phyloP scores from a whole-genome alignment of 1,140 invertebrate genomes.

The Ephestia elutella region DNA sequence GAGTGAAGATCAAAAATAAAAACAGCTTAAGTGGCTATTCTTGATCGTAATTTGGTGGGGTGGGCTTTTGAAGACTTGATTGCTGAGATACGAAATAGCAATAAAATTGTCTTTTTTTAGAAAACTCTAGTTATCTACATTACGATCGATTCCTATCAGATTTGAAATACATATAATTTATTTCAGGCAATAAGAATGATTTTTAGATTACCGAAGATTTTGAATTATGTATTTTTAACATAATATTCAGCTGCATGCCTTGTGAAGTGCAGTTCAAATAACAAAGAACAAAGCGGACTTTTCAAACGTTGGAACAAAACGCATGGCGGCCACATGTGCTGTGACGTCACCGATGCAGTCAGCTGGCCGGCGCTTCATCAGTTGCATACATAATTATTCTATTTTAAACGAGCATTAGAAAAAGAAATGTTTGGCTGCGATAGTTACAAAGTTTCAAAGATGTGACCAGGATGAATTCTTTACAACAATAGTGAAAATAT shows the following conservation, averaged over 20 bases:
- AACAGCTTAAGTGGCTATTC: not conserved
- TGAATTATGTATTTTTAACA: not conserved
- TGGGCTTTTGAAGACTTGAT: not conserved
- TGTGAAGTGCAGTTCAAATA: not conserved
- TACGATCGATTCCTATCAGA: too few species aligned
- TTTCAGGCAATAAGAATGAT: too few species aligned
- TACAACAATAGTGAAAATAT: too few species aligned
- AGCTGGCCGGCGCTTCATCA: conserved; percentile 26
- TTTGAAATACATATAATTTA: too few species aligned
- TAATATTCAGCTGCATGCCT: not conserved
- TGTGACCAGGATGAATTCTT: too few species aligned
- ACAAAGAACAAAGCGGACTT: conserved; percentile 2
- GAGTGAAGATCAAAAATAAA: not conserved
- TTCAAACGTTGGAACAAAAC: conserved; percentile 21
- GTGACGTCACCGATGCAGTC: conserved; percentile 45
- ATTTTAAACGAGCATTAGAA: not conserved
- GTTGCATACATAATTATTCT: not conserved
- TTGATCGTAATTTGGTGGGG: not conserved
- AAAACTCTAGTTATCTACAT: too few species aligned
- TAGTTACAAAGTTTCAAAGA: too few species aligned
- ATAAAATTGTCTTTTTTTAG: too few species aligned
- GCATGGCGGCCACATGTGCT: conserved; percentile 45
- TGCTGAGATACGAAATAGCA: too few species aligned
- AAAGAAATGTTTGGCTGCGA: not conserved
- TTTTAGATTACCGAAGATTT: not conserved